Percentiles rank a stretch among this genome's conserved stretches.
phyloP scores from a whole-genome alignment of 2,888 invertebrate species.

The Caenorhabditis auriculariae region DNA sequence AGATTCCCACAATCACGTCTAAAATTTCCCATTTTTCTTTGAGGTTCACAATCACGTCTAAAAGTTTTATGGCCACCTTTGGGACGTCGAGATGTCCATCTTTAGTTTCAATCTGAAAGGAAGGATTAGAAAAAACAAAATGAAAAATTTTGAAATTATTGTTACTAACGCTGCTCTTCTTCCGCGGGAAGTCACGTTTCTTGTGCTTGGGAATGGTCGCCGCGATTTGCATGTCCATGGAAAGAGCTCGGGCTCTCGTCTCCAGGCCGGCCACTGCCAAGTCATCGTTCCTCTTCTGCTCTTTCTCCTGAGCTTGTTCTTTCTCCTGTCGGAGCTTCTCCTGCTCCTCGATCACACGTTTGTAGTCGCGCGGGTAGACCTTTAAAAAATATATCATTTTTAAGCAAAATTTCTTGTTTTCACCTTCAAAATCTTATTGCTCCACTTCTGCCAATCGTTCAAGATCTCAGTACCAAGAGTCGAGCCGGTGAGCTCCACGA shows the following conservation, averaged over 20 bases:
- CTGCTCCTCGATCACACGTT: conserved; percentile 79
- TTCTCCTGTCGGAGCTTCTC: conserved; percentile 54
- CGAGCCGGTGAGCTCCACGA: conserved; percentile 82
- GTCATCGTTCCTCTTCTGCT: conserved; percentile 73
- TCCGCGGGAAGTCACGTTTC: conserved; percentile 22
- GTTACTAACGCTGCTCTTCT: conserved; percentile 13
- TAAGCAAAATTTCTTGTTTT: neutral
- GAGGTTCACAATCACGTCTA: conserved; percentile 28
- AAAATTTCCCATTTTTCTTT: too few species aligned
- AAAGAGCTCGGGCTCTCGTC: conserved; percentile 40
- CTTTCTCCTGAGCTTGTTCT: conserved; percentile 66
- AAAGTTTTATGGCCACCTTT: conserved; percentile 20
- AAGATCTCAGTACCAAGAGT: conserved; percentile 79
- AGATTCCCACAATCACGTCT: too few species aligned
- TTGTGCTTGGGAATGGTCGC: conserved; percentile 32
- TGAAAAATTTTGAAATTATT: neutral
- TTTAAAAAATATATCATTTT: conserved; percentile 48
- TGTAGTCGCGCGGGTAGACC: conserved; percentile 96
- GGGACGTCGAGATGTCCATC: conserved; percentile 23
- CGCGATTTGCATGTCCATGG: conserved; percentile 63
- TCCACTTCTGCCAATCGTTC: conserved; percentile 77
- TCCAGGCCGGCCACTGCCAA: conserved; percentile 18
- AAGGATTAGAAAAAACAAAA: neutral
- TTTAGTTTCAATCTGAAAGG: conserved; percentile 22
- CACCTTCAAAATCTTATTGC: conserved; percentile 82